Evolutionary conservation across 2,797 vertebrate species (phyloP).

Genomic region (Coreius guichenoti): DNA sequence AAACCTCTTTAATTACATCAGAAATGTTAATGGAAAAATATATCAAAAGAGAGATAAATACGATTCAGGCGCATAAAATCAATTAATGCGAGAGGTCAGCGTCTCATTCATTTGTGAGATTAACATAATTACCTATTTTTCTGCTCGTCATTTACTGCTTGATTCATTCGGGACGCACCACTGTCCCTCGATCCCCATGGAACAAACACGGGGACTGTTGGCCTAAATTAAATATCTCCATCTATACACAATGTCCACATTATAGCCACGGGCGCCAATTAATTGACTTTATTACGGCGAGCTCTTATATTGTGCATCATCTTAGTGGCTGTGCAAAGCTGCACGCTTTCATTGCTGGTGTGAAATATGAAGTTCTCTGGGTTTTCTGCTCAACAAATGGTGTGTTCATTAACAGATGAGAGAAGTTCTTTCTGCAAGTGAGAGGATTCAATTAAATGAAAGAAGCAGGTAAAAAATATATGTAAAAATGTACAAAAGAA

Average conservation of each 20-base stretch:
- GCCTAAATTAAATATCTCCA: slow-evolving; percentile 80
- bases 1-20: slow-evolving; percentile 78
- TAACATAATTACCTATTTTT: slow-evolving; percentile 85
- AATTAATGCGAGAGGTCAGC: slow-evolving; percentile 79
- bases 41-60: slow-evolving; percentile 73
- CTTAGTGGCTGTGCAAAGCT: slow-evolving; percentile 23
- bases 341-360: slow-evolving; percentile 1
- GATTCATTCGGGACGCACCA: slow-evolving; percentile 76
- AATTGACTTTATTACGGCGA: slow-evolving; percentile 53
- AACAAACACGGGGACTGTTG: slow-evolving; percentile 72
- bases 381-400: slow-evolving; percentile 13
- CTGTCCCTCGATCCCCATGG: slow-evolving; percentile 73
- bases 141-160: slow-evolving; percentile 81
- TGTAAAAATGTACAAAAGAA: not conserved
- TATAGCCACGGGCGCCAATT: slow-evolving; percentile 54
- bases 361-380: slow-evolving; percentile 20
- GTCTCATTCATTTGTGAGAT: slow-evolving; percentile 81
- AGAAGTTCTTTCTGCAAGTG: slow-evolving; percentile 4
- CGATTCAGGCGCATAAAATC: slow-evolving; percentile 75
- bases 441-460: not conserved
- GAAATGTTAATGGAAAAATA: slow-evolving; percentile 73
- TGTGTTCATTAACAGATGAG: slow-evolving; percentile 12
- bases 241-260: slow-evolving; percentile 68
- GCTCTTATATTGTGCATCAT: slow-evolving; percentile 42
- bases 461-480: not conserved